These are phyloP conservation scores for Apaloderma vittatum DNA, from an alignment of 2,113 vertebrate species.

Conservation along the genomic window DNA sequence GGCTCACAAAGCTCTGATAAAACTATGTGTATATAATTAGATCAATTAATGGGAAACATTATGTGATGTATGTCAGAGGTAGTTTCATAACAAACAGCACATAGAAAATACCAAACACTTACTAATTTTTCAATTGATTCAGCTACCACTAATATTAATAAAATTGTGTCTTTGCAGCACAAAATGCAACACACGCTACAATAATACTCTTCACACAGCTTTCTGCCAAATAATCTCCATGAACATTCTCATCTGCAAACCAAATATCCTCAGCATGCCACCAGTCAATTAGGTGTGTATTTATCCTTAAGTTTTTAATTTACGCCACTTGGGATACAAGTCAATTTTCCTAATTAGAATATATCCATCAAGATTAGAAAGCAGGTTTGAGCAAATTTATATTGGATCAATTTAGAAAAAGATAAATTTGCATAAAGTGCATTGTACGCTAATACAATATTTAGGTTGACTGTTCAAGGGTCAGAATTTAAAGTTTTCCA, in stretches of 20 bases:
- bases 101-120: neutral
- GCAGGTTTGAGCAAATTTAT: conserved; percentile 19
- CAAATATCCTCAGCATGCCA: conserved; percentile 40
- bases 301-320: conserved; percentile 59
- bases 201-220: neutral
- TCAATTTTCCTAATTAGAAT: conserved; percentile 43
- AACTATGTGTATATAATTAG: conserved; percentile 75
- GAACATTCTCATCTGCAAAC: conserved; percentile 31
- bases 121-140: neutral
- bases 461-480: neutral
- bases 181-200: neutral
- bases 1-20: conserved; percentile 78
- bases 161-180: neutral
- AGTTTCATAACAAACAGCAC: conserved; percentile 29
- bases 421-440: neutral
- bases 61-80: conserved; percentile 57
- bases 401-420: conserved; percentile 8
- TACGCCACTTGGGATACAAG: conserved; percentile 14
- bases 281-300: conserved; percentile 37
- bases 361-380: conserved; percentile 53
- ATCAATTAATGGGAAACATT: conserved; percentile 74
- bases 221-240: neutral
- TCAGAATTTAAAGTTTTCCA: neutral
- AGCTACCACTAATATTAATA: neutral
- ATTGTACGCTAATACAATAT: neutral